These are phyloP conservation scores for Corythoichthys intestinalis DNA, from an alignment of 2,113 vertebrate genomes.

Conservation along the genomic window DNA sequence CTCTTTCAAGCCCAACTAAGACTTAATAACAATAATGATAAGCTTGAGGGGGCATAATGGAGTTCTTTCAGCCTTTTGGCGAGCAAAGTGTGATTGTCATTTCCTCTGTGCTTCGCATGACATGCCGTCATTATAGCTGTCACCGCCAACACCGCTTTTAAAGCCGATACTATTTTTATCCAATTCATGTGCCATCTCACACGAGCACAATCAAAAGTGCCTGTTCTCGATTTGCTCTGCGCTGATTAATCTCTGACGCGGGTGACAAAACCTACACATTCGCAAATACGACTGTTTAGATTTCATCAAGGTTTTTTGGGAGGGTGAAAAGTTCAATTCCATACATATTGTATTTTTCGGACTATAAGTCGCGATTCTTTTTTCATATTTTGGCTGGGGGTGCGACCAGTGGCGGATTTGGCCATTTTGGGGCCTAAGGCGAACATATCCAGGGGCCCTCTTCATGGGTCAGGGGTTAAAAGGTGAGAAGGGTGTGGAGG, in stretches of 20 bases:
- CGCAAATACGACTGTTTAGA: not conserved
- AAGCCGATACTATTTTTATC: conserved; percentile 39
- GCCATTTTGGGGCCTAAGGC: too few species aligned
- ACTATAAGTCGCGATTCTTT: too few species aligned
- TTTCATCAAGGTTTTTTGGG: too few species aligned
- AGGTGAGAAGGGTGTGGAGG: too few species aligned
- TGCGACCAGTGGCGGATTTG: too few species aligned
- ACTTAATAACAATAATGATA: not conserved
- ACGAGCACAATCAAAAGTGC: not conserved
- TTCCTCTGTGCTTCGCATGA: conserved; percentile 16
- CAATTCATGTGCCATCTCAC: conserved; percentile 35
- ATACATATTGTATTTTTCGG: too few species aligned
- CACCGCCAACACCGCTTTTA: conserved; percentile 35
- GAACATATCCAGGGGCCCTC: too few species aligned
- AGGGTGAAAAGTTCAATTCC: too few species aligned
- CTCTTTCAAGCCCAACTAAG: not conserved
- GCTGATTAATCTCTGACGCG: not conserved
- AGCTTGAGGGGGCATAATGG: not conserved
- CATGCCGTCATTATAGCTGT: conserved; percentile 38
- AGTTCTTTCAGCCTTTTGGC: conserved; percentile 2
- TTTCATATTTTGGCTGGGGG: too few species aligned
- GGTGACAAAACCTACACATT: not conserved
- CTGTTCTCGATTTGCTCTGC: not conserved
- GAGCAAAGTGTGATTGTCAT: conserved; percentile 11
- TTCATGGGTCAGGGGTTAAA: too few species aligned